Percentiles rank a stretch among this genome's conserved stretches.
Conservation (phyloP, 1,140 invertebrate genomes). For the Charaxes varanes region DNA sequence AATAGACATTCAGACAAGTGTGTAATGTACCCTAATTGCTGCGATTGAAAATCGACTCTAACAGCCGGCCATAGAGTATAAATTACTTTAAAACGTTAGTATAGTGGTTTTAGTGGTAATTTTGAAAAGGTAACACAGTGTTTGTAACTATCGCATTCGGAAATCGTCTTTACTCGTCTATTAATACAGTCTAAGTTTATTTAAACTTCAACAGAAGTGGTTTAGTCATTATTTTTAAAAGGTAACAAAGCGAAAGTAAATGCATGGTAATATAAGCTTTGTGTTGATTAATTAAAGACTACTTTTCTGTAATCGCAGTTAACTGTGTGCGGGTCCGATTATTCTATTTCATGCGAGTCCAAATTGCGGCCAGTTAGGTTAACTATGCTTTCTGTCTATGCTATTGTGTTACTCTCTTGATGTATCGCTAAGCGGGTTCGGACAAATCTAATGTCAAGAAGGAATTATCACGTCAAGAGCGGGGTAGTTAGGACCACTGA, state of each 20-base stretch:
- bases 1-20: slow-evolving; percentile 45
- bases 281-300: not conserved
- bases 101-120: no score
- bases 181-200: no score
- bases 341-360: slow-evolving; percentile 45
- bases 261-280: slow-evolving; percentile 6
- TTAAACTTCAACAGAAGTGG: slow-evolving; percentile 1
- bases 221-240: slow-evolving; percentile 4
- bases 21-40: slow-evolving; percentile 20
- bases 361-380: slow-evolving; percentile 62
- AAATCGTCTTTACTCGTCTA: no score
- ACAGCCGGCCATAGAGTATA: slow-evolving; percentile 5
- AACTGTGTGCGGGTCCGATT: slow-evolving; percentile 32
- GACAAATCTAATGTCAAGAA: slow-evolving; percentile 26
- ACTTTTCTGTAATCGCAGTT: slow-evolving; percentile 8
- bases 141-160: no score
- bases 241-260: slow-evolving; percentile 4
- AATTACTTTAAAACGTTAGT: no score
- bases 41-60: slow-evolving; percentile 8
- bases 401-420: slow-evolving; percentile 47
- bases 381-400: slow-evolving; percentile 48
- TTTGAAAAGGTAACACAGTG: no score
- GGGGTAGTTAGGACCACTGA: no score
- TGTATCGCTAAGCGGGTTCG: slow-evolving; percentile 41
- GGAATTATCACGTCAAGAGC: no score